Evolutionary conservation across 2,888 invertebrate species (phyloP), one percentile per base, ranked within the genome.

Genomic region (Neoscelio sp.): DNA sequence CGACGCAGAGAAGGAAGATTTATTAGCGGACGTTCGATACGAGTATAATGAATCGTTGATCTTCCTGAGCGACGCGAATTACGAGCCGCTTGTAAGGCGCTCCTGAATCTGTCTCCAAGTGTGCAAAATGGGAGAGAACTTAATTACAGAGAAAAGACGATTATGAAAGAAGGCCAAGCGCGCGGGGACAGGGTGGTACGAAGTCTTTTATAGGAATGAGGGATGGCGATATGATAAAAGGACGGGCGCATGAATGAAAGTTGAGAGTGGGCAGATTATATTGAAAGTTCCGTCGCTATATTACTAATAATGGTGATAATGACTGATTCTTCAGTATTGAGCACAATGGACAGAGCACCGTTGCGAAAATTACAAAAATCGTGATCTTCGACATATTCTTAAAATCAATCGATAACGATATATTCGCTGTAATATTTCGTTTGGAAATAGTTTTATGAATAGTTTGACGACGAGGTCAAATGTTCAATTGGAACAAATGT

Each of bases 81-180:
- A 76, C 68, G 58, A 28, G 33, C 56, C 48, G 64, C 68, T 78
- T 70, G 68, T 74, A 74, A 68, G 62, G 70, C 64, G 68, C 64
- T 50, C 33, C 60, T 74, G 80, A 73, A 67, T 68, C 70, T 48
- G 70, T 75, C 79, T 75, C 62, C 62, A 35, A 71, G 75, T 70
- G 65, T 65, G 54, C 71, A 44, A 52, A 50, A 60, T 46, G 68
- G 64, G 56, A 77, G 73, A 62, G 73, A 77, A 80, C 80, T 80
- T 80, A 80, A 80, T 80, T 80, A 77, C 76, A 68, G 50, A 80
- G 73, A 80, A 80, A 77, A 77, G 80, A 80, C 76, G 80, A 80
- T 80, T 80, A 80, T 80, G 71, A 80, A 73, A 76, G 65, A 75
- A 71, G 70, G 38, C 67, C 33, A 26, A 10, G 48, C 62, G 13